A percentile compares a stretch with the other conserved stretches of the same genome.
These are phyloP conservation scores for Zingel zingel DNA, from an alignment of 2,113 vertebrate species.

Conservation along the genomic window DNA sequence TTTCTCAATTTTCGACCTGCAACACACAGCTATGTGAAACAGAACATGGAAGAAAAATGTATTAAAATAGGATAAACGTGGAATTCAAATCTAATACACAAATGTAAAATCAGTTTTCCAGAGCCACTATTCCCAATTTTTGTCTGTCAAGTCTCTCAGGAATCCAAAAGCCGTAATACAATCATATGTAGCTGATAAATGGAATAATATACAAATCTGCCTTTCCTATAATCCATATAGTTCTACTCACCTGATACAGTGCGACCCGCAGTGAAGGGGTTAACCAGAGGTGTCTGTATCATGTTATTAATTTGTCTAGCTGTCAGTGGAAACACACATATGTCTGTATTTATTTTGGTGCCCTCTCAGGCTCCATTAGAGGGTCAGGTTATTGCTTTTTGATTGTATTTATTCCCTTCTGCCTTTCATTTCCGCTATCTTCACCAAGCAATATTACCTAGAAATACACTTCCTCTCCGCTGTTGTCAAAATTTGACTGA, in stretches of 20 bases:
- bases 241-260: neutral
- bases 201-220: neutral
- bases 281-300: slow-evolving; percentile 58
- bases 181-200: neutral
- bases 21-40: neutral
- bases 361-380: slow-evolving; percentile 84
- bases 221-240: neutral
- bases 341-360: slow-evolving; percentile 83
- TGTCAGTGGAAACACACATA: slow-evolving; percentile 82
- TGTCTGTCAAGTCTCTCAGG: neutral
- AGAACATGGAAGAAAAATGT: neutral
- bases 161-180: neutral
- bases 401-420: slow-evolving; percentile 83
- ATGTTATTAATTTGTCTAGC: slow-evolving; percentile 86
- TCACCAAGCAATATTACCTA: slow-evolving; percentile 79
- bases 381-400: slow-evolving; percentile 85
- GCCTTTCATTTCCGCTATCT: slow-evolving; percentile 83
- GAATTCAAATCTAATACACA: slow-evolving; percentile 2
- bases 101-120: neutral
- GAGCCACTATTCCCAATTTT: neutral
- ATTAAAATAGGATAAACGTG: neutral
- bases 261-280: slow-evolving; percentile 9
- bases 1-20: neutral
- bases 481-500: slow-evolving; percentile 81
- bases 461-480: slow-evolving; percentile 62